phyloP scores from a whole-genome alignment of 2,797 vertebrate species.

The Esox masquinongy region DNA sequence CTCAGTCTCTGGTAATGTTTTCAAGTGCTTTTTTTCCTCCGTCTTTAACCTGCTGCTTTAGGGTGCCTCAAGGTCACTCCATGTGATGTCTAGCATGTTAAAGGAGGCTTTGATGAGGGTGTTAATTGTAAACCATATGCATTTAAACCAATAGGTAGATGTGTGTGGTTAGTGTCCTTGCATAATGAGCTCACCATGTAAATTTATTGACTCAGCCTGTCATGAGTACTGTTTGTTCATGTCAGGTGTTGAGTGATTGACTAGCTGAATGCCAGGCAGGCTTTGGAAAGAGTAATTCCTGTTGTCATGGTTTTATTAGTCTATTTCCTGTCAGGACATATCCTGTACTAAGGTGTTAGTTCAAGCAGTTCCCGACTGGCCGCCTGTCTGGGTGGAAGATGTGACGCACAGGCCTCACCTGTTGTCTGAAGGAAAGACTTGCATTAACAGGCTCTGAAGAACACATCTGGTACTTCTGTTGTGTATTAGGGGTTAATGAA shows the following conservation, averaged over 20 bases:
- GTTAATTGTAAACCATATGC: not conserved
- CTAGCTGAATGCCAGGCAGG: conserved; percentile 24
- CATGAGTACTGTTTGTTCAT: conserved; percentile 7
- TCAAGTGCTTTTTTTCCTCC: not conserved
- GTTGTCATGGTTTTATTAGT: conserved; percentile 39
- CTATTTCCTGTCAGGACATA: conserved; percentile 37
- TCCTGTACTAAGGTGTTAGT: conserved; percentile 20
- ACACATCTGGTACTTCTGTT: not conserved
- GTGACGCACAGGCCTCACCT: conserved; percentile 20
- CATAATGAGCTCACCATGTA: not conserved
- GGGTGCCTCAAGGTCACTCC: too few species aligned
- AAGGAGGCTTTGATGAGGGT: not conserved
- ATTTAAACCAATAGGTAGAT: conserved; percentile 9
- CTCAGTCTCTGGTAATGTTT: not conserved
- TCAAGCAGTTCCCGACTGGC: conserved; percentile 15
- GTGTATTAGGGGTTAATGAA: not conserved
- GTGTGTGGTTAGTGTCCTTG: conserved; percentile 10
- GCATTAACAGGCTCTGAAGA: not conserved
- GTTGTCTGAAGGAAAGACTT: conserved; percentile 6
- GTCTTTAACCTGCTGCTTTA: not conserved
- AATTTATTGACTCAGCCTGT: not conserved
- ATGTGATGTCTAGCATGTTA: not conserved
- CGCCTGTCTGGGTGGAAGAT: not conserved
- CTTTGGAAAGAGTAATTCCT: conserved; percentile 47
- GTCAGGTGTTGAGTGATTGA: conserved; percentile 44